phyloP scores from a whole-genome alignment of 2,113 vertebrate species.

The Neomonachus schauinslandi region DNA sequence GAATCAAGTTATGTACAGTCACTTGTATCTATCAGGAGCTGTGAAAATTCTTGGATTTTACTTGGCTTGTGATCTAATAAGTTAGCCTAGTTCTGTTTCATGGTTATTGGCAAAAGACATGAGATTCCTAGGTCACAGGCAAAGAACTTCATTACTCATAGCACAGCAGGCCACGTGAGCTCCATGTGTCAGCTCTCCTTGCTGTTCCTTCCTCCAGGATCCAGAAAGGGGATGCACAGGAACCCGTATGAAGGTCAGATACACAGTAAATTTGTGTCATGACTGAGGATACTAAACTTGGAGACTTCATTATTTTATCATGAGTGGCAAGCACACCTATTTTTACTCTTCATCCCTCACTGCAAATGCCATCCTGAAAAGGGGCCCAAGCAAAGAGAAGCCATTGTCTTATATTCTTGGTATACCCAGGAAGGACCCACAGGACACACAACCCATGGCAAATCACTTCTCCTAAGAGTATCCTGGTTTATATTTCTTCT shows the following conservation, averaged over 20 bases:
- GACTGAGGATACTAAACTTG: not conserved
- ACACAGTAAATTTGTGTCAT: not conserved
- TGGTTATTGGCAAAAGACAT: not conserved
- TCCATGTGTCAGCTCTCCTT: not conserved
- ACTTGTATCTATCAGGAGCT: not conserved
- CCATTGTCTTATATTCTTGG: not conserved
- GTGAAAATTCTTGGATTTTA: not conserved
- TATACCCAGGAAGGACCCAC: not conserved
- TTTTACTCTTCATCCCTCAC: not conserved
- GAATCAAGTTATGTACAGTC: not conserved
- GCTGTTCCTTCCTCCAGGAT: accelerated
- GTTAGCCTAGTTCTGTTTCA: not conserved
- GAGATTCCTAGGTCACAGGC: not conserved
- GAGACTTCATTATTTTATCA: not conserved
- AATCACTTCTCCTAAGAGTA: not conserved
- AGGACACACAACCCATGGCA: not conserved
- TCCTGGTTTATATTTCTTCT: not conserved
- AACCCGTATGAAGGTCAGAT: not conserved
- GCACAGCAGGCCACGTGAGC: not conserved
- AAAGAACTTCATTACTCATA: not conserved
- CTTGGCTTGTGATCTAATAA: not conserved
- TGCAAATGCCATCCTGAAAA: not conserved
- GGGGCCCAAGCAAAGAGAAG: not conserved
- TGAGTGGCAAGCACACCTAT: not conserved
- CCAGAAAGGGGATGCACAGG: not conserved